Evolutionary conservation across 2,888 invertebrate genomes (phyloP), one percentile per base, ranked within the genome.

Genomic region (Tridacna gigas): DNA sequence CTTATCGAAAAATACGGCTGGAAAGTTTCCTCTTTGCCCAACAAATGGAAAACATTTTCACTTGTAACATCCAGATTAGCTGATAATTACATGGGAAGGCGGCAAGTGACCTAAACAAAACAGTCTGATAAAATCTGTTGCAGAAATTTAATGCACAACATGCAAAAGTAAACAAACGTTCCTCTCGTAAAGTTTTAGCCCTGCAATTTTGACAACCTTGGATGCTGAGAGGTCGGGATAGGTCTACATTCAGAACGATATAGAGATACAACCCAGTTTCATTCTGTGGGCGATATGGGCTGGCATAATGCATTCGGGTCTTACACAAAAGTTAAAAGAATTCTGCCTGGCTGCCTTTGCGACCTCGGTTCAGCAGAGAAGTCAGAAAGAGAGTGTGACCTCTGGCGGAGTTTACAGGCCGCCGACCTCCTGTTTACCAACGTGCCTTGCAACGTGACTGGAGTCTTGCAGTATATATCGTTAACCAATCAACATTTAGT

Each of bases 371-470:
- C 7, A 4, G 7, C 37, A 25, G 0, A 15, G 61, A 22, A n/a
- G 61, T 61, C 11, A 61, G n/a, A 5, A 5, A 9, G 22, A 22
- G n/a, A 20, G 7, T 61, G 2, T 65, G 65, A 26, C 28, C 65
- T 65, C 28, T 65, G 25, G 26, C 15, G 25, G 25, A 63, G n/a
- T 28, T 25, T 18, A 20, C 56, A n/a, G 18, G 56, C 65, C 25
- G 20, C 3, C 11, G 69, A 18, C 69, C 15, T 15, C 13, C 20
- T 20, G 47, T 71, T 15, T 47, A 51, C 25, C n/a, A 78, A 60
- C 76, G 69, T 73, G 79, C 74, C 26, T 73, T 79, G 73, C 83
- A 83, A 83, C 83, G 83, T 83, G 83, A 83, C 83, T 78, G 4
- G 9, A 18, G 2, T n/a, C 48, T 13, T 45, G 71, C 25, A 48